These are phyloP conservation scores for Glomeris maerens DNA, from an alignment of 1,140 invertebrate species.

Conservation along the genomic window DNA sequence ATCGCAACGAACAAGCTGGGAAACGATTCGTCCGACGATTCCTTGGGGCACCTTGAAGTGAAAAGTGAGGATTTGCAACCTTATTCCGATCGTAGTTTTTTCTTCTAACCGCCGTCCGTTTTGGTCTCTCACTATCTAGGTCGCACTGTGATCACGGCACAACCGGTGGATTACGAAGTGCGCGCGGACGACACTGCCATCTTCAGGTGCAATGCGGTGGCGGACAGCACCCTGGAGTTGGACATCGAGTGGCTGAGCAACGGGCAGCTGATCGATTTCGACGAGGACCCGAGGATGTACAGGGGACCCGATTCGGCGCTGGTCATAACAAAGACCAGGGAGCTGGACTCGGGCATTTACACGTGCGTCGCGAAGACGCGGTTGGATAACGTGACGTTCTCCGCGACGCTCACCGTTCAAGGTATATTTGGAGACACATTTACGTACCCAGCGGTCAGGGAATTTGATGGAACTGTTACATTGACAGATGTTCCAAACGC, in stretches of 20 bases:
- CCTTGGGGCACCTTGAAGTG: conserved; percentile 44
- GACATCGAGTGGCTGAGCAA: conserved; percentile 79
- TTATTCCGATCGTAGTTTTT: conserved; percentile 23
- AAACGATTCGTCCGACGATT: conserved; percentile 14
- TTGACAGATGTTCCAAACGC: conserved; percentile 75
- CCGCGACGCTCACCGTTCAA: conserved; percentile 83
- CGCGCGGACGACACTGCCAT: conserved; percentile 74
- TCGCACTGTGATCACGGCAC: conserved; percentile 65
- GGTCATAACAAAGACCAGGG: conserved; percentile 82
- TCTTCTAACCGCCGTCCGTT: conserved; percentile 20
- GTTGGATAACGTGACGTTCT: conserved; percentile 64
- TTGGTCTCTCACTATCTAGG: conserved; percentile 27
- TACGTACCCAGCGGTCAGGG: no score
- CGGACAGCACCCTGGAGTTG: conserved; percentile 61
- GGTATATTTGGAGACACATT: conserved; percentile 35
- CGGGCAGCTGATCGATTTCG: conserved; percentile 71
- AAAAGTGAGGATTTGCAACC: conserved; percentile 44
- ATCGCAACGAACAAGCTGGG: no score
- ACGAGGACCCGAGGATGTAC: conserved; percentile 51
- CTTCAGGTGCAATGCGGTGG: conserved; percentile 80
- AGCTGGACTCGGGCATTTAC: conserved; percentile 86
- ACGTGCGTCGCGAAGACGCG: conserved; percentile 88
- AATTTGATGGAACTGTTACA: no score
- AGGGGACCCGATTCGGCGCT: conserved; percentile 66
- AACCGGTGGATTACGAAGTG: conserved; percentile 79